These are phyloP conservation scores for Ploceus nigricollis DNA, from an alignment of 2,113 vertebrate species.

Conservation along the genomic window DNA sequence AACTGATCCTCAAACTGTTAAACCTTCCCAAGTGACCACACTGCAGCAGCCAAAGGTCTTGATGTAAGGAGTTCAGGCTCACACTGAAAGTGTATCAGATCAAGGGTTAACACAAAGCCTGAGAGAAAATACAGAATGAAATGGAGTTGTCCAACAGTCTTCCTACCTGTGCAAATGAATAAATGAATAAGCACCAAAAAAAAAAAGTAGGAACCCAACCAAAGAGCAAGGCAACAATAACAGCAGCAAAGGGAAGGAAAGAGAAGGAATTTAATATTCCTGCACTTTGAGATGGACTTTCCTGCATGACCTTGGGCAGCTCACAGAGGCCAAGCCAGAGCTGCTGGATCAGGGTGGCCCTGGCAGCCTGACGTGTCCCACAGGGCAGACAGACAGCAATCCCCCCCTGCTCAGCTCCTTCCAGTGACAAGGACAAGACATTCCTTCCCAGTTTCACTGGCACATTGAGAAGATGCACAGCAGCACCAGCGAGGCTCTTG, in stretches of 20 bases:
- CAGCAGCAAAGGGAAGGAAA: neutral
- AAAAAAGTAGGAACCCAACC: neutral
- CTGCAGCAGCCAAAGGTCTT: neutral
- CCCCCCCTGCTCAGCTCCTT: neutral
- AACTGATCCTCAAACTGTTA: neutral
- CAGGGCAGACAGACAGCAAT: neutral
- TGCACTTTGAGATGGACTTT: neutral
- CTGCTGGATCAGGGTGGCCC: neutral
- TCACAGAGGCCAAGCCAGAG: neutral
- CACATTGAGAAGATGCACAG: neutral
- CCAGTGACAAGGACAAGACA: neutral
- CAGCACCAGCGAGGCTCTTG: fast-evolving
- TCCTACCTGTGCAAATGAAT: neutral
- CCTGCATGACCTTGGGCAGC: neutral
- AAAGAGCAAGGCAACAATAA: neutral
- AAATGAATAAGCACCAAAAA: neutral
- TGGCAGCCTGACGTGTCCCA: fast-evolving
- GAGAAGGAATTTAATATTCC: neutral
- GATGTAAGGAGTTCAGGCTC: neutral
- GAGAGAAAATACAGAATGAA: neutral
- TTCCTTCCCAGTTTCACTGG: neutral
- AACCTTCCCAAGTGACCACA: neutral
- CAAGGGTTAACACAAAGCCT: neutral
- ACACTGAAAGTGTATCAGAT: neutral
- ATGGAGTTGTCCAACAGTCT: neutral